Evolutionary conservation across 2,113 vertebrate genomes (phyloP), one percentile per base, ranked within the genome.

Genomic region (Dryoscopus gambensis): DNA sequence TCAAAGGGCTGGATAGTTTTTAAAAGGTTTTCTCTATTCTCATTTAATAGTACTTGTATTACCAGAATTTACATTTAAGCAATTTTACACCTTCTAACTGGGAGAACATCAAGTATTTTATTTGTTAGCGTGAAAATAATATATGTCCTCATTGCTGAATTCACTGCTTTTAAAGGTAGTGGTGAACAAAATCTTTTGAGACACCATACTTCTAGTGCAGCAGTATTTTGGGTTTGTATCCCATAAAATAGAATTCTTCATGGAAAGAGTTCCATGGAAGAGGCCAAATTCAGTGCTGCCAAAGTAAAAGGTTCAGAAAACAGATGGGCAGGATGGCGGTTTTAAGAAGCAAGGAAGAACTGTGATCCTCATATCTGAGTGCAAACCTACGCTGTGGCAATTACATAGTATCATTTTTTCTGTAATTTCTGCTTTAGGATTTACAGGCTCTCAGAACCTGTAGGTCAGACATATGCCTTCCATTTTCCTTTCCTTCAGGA

Each of bases 281-380:
- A 92, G 69, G 30, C 85, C 79, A 94, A 64, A 93, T 49, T 74
- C 44, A n/a, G 28, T 75, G 44, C 77, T 96, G 90, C 73, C 69
- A 75, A 78, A 81, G 55, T 64, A 80, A 77, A 93, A 81, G 64
- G 85, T 81, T 93, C 56, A 68, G 73, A 60, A 95, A 92, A 78
- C 92, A 96, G 76, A 92, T 94, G 92, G 90, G 64, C 56, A 93
- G 88, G 63, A 84, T 96, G 90, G 49, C 1, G 0, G 68, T 75
- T 97, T 96, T 84, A 82, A 86, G 93, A 93, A 88, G 88, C 49
- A 89, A 68, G n/a, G 40, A 74, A 74, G 95, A 94, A 11, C 69
- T 87, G 88, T 70, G 79, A 89, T 90, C 52, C 37, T 92, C 28
- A 18, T 84, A 83, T 94, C 88, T 93, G 80, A 77, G 79, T 68